phyloP scores from a whole-genome alignment of 1,140 invertebrate genomes.

The Chelonus insularis region DNA sequence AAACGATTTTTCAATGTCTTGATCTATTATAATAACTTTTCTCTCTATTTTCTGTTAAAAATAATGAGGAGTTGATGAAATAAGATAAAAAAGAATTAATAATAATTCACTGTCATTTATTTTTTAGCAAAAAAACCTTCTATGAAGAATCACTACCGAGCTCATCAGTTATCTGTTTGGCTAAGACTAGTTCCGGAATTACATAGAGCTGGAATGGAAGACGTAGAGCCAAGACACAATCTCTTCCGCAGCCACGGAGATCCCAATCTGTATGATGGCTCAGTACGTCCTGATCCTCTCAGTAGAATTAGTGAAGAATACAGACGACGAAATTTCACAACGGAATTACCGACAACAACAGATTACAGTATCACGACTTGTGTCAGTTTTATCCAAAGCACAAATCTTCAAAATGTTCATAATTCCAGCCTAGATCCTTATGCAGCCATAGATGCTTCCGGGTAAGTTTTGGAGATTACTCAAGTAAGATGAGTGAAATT shows the following conservation, averaged over 20 bases:
- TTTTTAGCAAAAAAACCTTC: constrained; percentile 82
- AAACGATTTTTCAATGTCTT: too few relatives aligned
- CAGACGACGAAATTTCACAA: constrained; percentile 59
- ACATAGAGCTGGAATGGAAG: constrained; percentile 85
- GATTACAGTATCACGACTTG: constrained; percentile 61
- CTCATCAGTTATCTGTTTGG: constrained; percentile 94
- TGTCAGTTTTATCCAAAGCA: constrained; percentile 61
- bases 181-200: constrained; percentile 89
- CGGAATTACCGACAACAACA: constrained; percentile 61
- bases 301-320: constrained; percentile 62
- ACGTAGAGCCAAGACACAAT: constrained; percentile 81
- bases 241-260: constrained; percentile 82
- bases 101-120: constrained; percentile 9
- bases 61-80: too few relatives aligned
- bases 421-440: constrained; percentile 71
- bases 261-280: constrained; percentile 77
- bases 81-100: too few relatives aligned
- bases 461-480: constrained; percentile 58
- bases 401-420: constrained; percentile 60
- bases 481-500: too few relatives aligned
- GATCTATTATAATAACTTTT: too few relatives aligned
- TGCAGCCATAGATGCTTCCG: constrained; percentile 77
- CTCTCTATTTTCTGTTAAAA: too few relatives aligned
- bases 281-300: constrained; percentile 77
- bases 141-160: constrained; percentile 91